Percentiles rank a stretch among this genome's conserved stretches.
phyloP scores from a whole-genome alignment of 2,888 invertebrate species.

The Ophioninae sp. region DNA sequence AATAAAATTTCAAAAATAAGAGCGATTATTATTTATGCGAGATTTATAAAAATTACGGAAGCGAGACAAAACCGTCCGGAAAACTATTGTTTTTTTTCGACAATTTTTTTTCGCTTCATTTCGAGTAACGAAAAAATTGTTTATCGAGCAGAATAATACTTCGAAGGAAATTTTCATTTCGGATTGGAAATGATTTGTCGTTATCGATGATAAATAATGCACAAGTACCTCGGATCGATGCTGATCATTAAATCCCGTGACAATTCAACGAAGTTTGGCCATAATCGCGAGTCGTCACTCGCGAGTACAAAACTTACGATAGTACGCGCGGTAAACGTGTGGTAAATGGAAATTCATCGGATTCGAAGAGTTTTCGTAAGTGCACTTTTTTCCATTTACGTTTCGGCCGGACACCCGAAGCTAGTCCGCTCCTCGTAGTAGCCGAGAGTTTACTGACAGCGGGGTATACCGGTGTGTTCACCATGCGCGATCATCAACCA shows the following conservation, averaged over 20 bases:
- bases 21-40: too few species aligned
- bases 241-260: slow-evolving; percentile 51
- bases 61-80: too few species aligned
- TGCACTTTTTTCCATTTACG: slow-evolving; percentile 29
- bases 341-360: slow-evolving; percentile 38
- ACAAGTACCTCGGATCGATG: slow-evolving; percentile 27
- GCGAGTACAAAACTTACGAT: slow-evolving; percentile 40
- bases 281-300: slow-evolving; percentile 54
- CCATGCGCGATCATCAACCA: slow-evolving; percentile 71
- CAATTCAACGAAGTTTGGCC: slow-evolving; percentile 40
- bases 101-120: too few species aligned
- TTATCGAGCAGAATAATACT: too few species aligned
- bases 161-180: not conserved
- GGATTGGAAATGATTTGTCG: not conserved
- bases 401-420: slow-evolving; percentile 39
- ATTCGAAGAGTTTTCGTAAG: not conserved
- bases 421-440: slow-evolving; percentile 69
- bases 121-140: too few species aligned
- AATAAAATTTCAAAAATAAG: too few species aligned
- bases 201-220: not conserved
- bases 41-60: too few species aligned
- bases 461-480: slow-evolving; percentile 69
- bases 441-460: slow-evolving; percentile 78
- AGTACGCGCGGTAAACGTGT: slow-evolving; percentile 32
- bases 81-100: too few species aligned